Conservation (phyloP, 2,797 vertebrate genomes). For the Trachurus trachurus region DNA sequence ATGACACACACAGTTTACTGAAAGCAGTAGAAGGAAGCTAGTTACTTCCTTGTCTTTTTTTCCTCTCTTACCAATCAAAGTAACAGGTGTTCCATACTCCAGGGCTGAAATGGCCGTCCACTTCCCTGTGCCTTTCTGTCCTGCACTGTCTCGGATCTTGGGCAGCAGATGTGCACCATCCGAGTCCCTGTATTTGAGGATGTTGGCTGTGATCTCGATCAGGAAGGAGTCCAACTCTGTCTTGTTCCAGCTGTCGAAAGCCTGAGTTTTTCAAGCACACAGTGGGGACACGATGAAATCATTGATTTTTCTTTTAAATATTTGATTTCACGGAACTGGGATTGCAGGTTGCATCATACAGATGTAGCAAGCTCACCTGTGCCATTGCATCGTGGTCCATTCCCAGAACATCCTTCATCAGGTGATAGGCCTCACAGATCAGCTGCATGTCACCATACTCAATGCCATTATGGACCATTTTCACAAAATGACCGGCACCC, state of each 20-base stretch:
- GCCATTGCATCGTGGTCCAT: constrained; percentile 96
- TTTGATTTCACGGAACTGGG: background rate
- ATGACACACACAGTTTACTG: constrained; percentile 35
- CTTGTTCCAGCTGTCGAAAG: constrained; percentile 95
- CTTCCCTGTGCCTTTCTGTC: constrained; percentile 99
- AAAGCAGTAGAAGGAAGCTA: constrained; percentile 36
- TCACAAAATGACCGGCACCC: constrained; percentile 97
- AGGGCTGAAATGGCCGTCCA: constrained; percentile 97
- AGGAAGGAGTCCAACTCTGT: constrained; percentile 98
- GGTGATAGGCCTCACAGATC: constrained; percentile 97
- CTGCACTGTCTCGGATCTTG: constrained; percentile 95
- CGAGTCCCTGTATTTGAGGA: constrained; percentile 91
- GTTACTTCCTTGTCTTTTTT: constrained; percentile 54
- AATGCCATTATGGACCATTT: constrained; percentile 99
- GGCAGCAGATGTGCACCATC: constrained; percentile 92
- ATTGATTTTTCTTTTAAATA: fast-evolving
- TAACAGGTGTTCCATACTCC: constrained; percentile 96
- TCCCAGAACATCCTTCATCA: constrained; percentile 94
- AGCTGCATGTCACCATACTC: constrained; percentile 99
- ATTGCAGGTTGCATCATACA: background rate
- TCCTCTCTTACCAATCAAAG: constrained; percentile 92
- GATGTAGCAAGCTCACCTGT: constrained; percentile 81
- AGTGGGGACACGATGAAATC: background rate
- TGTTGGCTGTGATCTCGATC: constrained; percentile 97
- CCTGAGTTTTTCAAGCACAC: constrained; percentile 76